Evolutionary conservation across 2,888 invertebrate genomes (phyloP).

Genomic region (Atrina japonica): DNA sequence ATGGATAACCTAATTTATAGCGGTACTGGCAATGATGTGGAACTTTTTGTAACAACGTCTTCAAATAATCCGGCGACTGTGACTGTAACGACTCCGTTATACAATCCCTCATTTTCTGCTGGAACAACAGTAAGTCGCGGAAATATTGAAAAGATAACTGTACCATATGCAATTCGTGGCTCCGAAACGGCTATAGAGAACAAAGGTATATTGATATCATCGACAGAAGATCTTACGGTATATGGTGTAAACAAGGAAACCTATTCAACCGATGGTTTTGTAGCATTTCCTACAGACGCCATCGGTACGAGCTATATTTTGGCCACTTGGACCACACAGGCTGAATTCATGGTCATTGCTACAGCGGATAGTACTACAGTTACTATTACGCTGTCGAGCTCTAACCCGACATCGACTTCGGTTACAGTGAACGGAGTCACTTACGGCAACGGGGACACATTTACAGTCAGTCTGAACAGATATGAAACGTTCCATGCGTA

Average conservation of each 20-base stretch:
- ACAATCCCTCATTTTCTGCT: slow-evolving; percentile 32
- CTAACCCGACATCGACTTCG: slow-evolving; percentile 15
- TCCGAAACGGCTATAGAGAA: slow-evolving; percentile 33
- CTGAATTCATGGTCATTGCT: slow-evolving; percentile 48
- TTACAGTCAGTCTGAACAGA: slow-evolving; percentile 47
- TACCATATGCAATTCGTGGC: slow-evolving; percentile 49
- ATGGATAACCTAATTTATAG: slow-evolving; percentile 43
- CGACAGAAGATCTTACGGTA: slow-evolving; percentile 57
- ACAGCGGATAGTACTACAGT: slow-evolving; percentile 49
- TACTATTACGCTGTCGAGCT: slow-evolving; percentile 45
- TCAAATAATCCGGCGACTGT: slow-evolving; percentile 53
- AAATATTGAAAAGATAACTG: slow-evolving; percentile 39
- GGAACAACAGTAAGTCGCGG: slow-evolving; percentile 47
- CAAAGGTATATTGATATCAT: slow-evolving; percentile 48
- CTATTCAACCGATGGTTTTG: slow-evolving; percentile 63
- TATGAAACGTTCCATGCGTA: slow-evolving; percentile 59
- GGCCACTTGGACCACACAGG: slow-evolving; percentile 43
- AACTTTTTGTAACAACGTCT: slow-evolving; percentile 60
- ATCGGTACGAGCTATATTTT: slow-evolving; percentile 60
- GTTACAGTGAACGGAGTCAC: slow-evolving; percentile 43
- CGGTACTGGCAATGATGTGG: slow-evolving; percentile 41
- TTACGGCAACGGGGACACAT: slow-evolving; percentile 46
- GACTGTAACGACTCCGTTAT: slow-evolving; percentile 53
- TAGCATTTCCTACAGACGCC: slow-evolving; percentile 58
- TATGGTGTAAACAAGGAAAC: slow-evolving; percentile 60